Base-by-base conservation (phyloP, 1,140 invertebrate species). In the Trachymyrmex cornetzi region DNA sequence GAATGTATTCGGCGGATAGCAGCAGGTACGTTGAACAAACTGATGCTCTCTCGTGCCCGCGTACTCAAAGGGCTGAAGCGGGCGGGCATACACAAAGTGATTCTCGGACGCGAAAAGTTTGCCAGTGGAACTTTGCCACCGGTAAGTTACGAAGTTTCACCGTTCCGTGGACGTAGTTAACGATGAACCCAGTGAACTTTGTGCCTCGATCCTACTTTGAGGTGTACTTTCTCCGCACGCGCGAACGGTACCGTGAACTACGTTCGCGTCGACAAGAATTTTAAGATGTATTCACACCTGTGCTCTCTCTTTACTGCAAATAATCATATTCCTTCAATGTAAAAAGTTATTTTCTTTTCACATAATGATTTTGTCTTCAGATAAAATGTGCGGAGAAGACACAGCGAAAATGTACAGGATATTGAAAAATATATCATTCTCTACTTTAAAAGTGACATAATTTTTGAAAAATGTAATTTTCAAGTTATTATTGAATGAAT, bases 181-280 rank as follows among this genome's bases (percentile, higher is more conserved):
- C 85, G 85, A 86, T 69, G 77, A 69, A 86, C 77, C 85, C 44
- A n/a, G 34, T 74, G 85, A 86, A 81, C 85, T 86, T 86, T 80
- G 75, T 44, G 64, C 61, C 34, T 44, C 74, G 38, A 9, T 19
- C 30, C 30, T 66, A 4, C 27, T 53, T 81, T 64, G 27, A 44
- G 75, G n/a, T 59, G 64, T 77, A 86, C 85, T 86, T 86, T 86
- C 85, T 86, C 77, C 64, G 38, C 55, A 50, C 27, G n/a, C 63
- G 48, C 38, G 48, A 57, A 57, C n/a, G 48, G 30, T 55, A 74
- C 38, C 55, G 24, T 59, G 53, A 74, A 24, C 50, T 50, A 12
- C 14, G n/a, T 11, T 69, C 24, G 22, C 19, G 16, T 57, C 50
- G 38, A 44, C 38, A 22, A 12, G 38, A 75, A 74, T 74, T 50